Conservation (phyloP, 2,797 vertebrate genomes). For the Argentina silus region DNA sequence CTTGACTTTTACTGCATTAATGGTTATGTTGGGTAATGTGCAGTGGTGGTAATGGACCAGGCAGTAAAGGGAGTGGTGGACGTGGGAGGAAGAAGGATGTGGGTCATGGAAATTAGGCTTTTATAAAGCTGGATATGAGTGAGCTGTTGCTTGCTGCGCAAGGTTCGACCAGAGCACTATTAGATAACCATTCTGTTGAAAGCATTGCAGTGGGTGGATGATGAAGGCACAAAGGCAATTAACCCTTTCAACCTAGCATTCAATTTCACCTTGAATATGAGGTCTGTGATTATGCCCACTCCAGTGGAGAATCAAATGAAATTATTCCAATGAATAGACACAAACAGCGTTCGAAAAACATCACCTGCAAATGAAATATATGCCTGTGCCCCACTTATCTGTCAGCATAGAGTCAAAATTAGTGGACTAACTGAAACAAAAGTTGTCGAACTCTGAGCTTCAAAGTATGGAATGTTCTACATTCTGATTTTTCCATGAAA, state of each 20-base stretch:
- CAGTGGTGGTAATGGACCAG: slow-evolving; percentile 58
- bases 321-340: slow-evolving; percentile 52
- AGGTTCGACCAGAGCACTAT: slow-evolving; percentile 59
- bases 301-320: slow-evolving; percentile 50
- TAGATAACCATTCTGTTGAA: slow-evolving; percentile 76
- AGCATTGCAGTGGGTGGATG: slow-evolving; percentile 67
- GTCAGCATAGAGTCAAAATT: slow-evolving; percentile 33
- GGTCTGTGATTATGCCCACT: slow-evolving; percentile 43
- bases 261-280: slow-evolving; percentile 65
- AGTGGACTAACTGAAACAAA: slow-evolving; percentile 42
- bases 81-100: slow-evolving; percentile 71
- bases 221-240: slow-evolving; percentile 21
- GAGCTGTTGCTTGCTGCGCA: slow-evolving; percentile 54
- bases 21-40: slow-evolving; percentile 48
- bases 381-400: slow-evolving; percentile 40
- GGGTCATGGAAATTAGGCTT: slow-evolving; percentile 61
- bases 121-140: slow-evolving; percentile 60
- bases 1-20: slow-evolving; percentile 38
- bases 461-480: slow-evolving; percentile 29
- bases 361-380: slow-evolving; percentile 25
- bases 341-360: background rate
- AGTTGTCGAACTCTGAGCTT: slow-evolving; percentile 32
- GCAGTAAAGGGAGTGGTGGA: slow-evolving; percentile 47
- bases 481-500: slow-evolving; percentile 30
- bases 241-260: slow-evolving; percentile 64